These are phyloP conservation scores for Tineola bisselliella DNA, from an alignment of 2,888 invertebrate genomes.

Conservation along the genomic window DNA sequence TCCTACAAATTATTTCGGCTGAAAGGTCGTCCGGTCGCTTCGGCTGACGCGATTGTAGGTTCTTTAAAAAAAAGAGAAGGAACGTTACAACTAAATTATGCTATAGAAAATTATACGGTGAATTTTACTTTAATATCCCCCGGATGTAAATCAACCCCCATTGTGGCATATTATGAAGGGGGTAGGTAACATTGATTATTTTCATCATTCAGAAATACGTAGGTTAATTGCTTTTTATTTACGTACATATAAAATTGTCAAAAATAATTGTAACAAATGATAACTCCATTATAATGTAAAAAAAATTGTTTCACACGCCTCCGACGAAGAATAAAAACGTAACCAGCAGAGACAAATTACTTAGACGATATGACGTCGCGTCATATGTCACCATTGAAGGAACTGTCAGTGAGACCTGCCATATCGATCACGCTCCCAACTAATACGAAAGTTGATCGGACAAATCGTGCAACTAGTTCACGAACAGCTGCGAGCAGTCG, in stretches of 20 bases:
- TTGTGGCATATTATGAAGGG: no score
- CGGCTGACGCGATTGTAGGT: neutral
- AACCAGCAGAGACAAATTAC: slow-evolving; percentile 45
- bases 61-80: neutral
- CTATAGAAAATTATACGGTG: neutral
- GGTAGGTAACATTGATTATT: no score
- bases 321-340: neutral
- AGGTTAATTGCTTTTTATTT: no score
- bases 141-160: neutral
- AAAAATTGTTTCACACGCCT: neutral
- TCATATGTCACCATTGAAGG: slow-evolving; percentile 61
- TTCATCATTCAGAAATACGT: no score
- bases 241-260: no score
- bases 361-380: slow-evolving; percentile 50
- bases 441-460: slow-evolving; percentile 59
- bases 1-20: slow-evolving; percentile 1
- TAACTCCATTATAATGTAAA: neutral
- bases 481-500: slow-evolving; percentile 17
- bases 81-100: neutral
- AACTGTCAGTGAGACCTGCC: slow-evolving; percentile 57
- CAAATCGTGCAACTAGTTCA: slow-evolving; percentile 27
- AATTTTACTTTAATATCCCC: neutral
- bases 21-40: neutral
- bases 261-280: no score
- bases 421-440: slow-evolving; percentile 62